These are phyloP conservation scores for Solea solea DNA, from an alignment of 2,113 vertebrate genomes.

Conservation along the genomic window DNA sequence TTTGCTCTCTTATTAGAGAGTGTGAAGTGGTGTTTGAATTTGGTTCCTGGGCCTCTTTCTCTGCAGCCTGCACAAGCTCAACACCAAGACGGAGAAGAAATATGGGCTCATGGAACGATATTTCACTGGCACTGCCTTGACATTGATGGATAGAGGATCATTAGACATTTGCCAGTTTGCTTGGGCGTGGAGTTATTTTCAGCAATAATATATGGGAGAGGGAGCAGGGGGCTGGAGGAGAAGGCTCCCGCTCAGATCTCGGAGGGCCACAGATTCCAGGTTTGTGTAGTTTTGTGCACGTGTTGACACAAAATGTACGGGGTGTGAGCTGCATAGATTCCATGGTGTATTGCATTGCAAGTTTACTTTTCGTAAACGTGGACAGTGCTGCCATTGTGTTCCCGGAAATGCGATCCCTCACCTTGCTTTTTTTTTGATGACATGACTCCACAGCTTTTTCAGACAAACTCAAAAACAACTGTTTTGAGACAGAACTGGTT, in stretches of 20 bases:
- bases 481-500: too few relatives aligned
- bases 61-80: slow-evolving; percentile 44
- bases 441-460: not conserved
- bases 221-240: slow-evolving; percentile 50
- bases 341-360: slow-evolving; percentile 8
- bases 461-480: not conserved
- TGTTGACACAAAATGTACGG: slow-evolving; percentile 38
- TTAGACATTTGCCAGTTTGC: slow-evolving; percentile 79
- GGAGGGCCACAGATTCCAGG: slow-evolving; percentile 45
- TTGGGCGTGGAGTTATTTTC: slow-evolving; percentile 80
- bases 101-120: slow-evolving; percentile 63
- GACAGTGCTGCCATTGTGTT: slow-evolving; percentile 10
- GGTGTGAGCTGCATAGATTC: slow-evolving; percentile 12
- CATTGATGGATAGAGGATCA: slow-evolving; percentile 83
- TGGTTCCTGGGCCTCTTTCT: slow-evolving; percentile 57
- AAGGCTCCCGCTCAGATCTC: slow-evolving; percentile 42
- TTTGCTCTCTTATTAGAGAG: slow-evolving; percentile 74
- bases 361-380: slow-evolving; percentile 7
- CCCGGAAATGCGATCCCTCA: not conserved
- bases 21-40: slow-evolving; percentile 70
- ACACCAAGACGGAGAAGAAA: slow-evolving; percentile 55
- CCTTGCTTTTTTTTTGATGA: not conserved
- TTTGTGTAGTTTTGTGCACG: slow-evolving; percentile 34
- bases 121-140: slow-evolving; percentile 73
- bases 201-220: slow-evolving; percentile 72